phyloP scores from a whole-genome alignment of 2,888 invertebrate species.

The Acronicta alni region DNA sequence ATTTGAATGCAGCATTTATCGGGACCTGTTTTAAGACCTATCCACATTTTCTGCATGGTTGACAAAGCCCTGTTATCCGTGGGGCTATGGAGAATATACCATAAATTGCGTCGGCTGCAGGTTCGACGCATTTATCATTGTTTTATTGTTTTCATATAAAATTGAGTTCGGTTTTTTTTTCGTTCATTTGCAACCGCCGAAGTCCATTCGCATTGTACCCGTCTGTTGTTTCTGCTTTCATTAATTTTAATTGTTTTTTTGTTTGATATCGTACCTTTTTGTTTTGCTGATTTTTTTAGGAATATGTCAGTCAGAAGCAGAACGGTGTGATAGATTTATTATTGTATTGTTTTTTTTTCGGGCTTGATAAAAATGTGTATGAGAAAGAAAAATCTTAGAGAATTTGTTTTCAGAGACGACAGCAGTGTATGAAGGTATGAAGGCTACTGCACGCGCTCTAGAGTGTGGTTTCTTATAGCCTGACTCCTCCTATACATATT shows the following conservation, averaged over 20 bases:
- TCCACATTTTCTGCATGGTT: slow-evolving; percentile 4
- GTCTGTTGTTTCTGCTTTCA: slow-evolving; percentile 44
- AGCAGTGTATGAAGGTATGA: too few relatives aligned
- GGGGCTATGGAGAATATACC: slow-evolving; percentile 58
- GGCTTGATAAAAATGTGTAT: too few relatives aligned
- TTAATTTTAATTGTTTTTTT: slow-evolving; percentile 55
- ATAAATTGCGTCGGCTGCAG: slow-evolving; percentile 70
- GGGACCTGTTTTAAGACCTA: not conserved
- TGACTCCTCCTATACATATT: too few relatives aligned
- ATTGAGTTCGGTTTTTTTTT: slow-evolving; percentile 51
- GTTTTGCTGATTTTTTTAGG: slow-evolving; percentile 2
- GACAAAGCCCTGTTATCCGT: slow-evolving; percentile 56
- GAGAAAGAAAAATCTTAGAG: too few relatives aligned
- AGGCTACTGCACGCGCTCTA: too few relatives aligned
- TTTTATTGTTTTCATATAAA: slow-evolving; percentile 74
- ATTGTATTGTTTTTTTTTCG: not conserved
- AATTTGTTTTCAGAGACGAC: too few relatives aligned
- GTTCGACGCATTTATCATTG: slow-evolving; percentile 64
- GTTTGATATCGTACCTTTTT: slow-evolving; percentile 28
- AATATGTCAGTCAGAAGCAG: not conserved
- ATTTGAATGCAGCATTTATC: too few relatives aligned
- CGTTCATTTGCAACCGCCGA: slow-evolving; percentile 49
- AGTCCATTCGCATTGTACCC: slow-evolving; percentile 22
- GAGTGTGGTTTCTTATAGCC: too few relatives aligned
- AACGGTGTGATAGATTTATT: slow-evolving; percentile 1